Evolutionary conservation across 1,140 invertebrate species (phyloP).

Genomic region (Ips nitidus): DNA sequence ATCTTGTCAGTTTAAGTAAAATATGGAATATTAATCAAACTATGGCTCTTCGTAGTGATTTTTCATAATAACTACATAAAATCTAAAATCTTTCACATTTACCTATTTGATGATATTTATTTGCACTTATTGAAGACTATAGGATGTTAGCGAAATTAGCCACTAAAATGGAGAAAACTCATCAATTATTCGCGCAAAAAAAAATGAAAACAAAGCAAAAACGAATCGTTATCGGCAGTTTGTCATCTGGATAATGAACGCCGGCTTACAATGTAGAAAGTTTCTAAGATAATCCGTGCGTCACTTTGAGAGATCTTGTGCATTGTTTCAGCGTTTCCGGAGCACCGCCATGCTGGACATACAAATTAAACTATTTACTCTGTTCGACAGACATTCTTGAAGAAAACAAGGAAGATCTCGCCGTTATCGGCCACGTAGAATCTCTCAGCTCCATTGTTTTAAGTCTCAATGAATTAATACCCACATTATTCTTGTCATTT

Average conservation of each 20-base stretch:
- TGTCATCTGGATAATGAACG: slow-evolving; percentile 25
- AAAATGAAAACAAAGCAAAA: slow-evolving; percentile 26
- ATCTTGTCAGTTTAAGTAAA: too few relatives aligned
- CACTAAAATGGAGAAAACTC: neutral
- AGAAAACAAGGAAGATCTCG: slow-evolving; percentile 37
- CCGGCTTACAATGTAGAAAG: slow-evolving; percentile 27
- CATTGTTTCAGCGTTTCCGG: slow-evolving; percentile 37
- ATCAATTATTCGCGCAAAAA: neutral
- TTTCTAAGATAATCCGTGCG: slow-evolving; percentile 11
- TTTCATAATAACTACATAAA: too few relatives aligned
- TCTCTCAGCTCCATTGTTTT: slow-evolving; percentile 39
- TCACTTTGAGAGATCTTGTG: slow-evolving; percentile 18
- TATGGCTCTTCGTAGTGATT: too few relatives aligned
- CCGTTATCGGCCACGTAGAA: slow-evolving; percentile 37
- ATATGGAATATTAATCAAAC: too few relatives aligned
- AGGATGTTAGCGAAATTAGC: too few relatives aligned
- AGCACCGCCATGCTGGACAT: slow-evolving; percentile 30
- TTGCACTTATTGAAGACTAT: too few relatives aligned
- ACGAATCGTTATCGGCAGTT: slow-evolving; percentile 19
- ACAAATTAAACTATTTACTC: slow-evolving; percentile 36
- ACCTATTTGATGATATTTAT: too few relatives aligned
- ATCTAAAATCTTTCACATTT: too few relatives aligned
- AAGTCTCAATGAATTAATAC: slow-evolving; percentile 38
- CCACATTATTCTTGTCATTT: slow-evolving; percentile 39
- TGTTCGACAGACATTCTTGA: slow-evolving; percentile 25